Base-by-base conservation (phyloP, 2,888 invertebrate genomes). In the Eledone cirrhosa region DNA sequence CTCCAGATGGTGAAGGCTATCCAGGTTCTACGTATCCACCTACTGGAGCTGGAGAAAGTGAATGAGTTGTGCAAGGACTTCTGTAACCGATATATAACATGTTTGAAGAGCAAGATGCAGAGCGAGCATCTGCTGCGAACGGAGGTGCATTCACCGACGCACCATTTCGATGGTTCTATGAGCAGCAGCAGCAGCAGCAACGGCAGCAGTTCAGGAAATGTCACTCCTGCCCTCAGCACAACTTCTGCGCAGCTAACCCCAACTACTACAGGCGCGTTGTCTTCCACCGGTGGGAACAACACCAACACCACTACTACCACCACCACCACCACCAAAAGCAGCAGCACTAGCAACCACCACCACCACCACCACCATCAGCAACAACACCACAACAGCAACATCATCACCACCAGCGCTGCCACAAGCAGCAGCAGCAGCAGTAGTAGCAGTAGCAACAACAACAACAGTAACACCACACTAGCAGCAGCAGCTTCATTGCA, bases 11-110 rank as follows among this genome's bases (percentile, higher is more conserved):
- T 95, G 83, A 95, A 95, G 92, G 94, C 95, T 78, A 94, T 96
- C 88, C 96, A 97, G 93, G 97, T 97, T 82, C 92, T 97, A 83
- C 93, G 97, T 88, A 97, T 97, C 90, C 97, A 97, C 91, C 93
- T 97, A 77, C 91, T 97, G 84, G 97, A 97, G 90, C 91, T 97
- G 90, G 96, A 97, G 91, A 97, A 97, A 91, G 97, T 97, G 24
- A 96, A 97, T 91, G 97, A 97, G 91, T 90, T 97, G 86, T 97
- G 97, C 92, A 95, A 96, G 87, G 97, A 97, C 92, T 97, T 97
- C 92, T 97, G 97, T 92, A 95, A 95, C 83, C 93, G 97, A 78
- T 97, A 97, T 92, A 97, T 92, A 65, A 95, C 95, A 75, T 96
- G 96, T 89, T 92, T 97, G 84, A 96, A 96, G 90, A 95, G 82